A percentile compares a stretch with the other conserved stretches of the same genome.
These are phyloP conservation scores for Drosophila recens DNA, from an alignment of 2,888 invertebrate species.

Conservation along the genomic window DNA sequence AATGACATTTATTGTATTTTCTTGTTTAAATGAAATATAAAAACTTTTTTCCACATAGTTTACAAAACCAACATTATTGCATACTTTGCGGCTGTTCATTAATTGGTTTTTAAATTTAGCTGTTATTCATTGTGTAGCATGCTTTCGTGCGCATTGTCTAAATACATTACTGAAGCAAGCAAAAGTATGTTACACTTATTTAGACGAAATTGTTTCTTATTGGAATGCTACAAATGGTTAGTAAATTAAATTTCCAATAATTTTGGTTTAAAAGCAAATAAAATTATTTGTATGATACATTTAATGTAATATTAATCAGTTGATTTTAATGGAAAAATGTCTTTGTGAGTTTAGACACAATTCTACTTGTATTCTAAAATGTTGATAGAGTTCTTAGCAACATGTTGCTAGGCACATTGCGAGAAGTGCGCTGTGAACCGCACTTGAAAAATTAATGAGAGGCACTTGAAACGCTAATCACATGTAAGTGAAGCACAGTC, in stretches of 20 bases:
- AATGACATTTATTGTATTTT: neutral
- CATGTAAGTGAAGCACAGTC: conserved; percentile 66
- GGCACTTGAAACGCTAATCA: conserved; percentile 76
- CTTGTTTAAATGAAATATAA: too few species aligned
- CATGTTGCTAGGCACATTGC: conserved; percentile 53
- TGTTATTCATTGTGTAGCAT: conserved; percentile 1
- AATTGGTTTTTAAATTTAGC: neutral
- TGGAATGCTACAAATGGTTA: neutral
- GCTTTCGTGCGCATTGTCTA: conserved; percentile 4
- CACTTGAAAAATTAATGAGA: conserved; percentile 77
- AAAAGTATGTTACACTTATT: conserved; percentile 18
- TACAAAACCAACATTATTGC: conserved; percentile 4
- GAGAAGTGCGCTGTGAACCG: conserved; percentile 47
- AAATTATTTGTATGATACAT: neutral
- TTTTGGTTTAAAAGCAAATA: too few species aligned
- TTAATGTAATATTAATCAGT: neutral
- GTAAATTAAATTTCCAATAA: neutral
- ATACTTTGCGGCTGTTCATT: conserved; percentile 28
- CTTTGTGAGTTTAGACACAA: neutral
- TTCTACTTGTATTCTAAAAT: neutral
- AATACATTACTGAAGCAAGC: neutral
- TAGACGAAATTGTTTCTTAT: neutral
- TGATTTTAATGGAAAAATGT: neutral
- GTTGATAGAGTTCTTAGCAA: conserved; percentile 26
- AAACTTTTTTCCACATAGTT: neutral